These are phyloP conservation scores for Pseudobourletiella spinata DNA, from an alignment of 1,140 invertebrate genomes.

Conservation along the genomic window DNA sequence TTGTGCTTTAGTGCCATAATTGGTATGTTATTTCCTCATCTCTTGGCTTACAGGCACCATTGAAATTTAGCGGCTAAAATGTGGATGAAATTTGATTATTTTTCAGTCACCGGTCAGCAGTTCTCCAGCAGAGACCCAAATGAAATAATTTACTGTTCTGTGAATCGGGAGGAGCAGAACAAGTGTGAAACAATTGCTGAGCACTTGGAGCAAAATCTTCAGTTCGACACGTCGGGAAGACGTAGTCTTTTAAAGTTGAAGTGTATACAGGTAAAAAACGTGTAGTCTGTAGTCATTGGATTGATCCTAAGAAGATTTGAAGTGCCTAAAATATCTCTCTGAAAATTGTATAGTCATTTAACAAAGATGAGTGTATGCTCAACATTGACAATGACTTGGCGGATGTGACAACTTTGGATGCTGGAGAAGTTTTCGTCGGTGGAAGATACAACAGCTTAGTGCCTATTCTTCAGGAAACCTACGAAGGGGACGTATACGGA, in stretches of 20 bases:
- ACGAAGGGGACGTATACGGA: constrained; percentile 38
- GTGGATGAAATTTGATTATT: no score
- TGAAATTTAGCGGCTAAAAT: no score
- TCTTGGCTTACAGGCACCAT: neutral
- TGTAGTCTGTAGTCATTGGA: neutral
- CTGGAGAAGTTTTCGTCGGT: constrained; percentile 85
- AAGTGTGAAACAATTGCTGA: constrained; percentile 30
- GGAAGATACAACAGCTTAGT: constrained; percentile 86
- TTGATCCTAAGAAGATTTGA: neutral
- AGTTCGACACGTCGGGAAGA: constrained; percentile 2
- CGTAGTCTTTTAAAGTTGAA: constrained; percentile 4
- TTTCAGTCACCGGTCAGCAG: no score
- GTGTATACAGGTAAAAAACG: constrained; percentile 22
- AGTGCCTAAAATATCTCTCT: neutral
- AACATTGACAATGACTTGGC: constrained; percentile 64
- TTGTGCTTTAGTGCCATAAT: neutral
- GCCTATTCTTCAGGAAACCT: constrained; percentile 72
- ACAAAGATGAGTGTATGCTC: constrained; percentile 73
- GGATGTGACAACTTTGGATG: constrained; percentile 77
- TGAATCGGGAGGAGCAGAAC: constrained; percentile 28
- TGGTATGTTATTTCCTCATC: neutral
- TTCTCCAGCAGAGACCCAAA: neutral
- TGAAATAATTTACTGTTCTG: constrained; percentile 29
- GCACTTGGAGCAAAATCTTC: constrained; percentile 5
- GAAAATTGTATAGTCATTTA: constrained; percentile 48